phyloP scores from a whole-genome alignment of 2,113 vertebrate species.

The Parotia lawesii region DNA sequence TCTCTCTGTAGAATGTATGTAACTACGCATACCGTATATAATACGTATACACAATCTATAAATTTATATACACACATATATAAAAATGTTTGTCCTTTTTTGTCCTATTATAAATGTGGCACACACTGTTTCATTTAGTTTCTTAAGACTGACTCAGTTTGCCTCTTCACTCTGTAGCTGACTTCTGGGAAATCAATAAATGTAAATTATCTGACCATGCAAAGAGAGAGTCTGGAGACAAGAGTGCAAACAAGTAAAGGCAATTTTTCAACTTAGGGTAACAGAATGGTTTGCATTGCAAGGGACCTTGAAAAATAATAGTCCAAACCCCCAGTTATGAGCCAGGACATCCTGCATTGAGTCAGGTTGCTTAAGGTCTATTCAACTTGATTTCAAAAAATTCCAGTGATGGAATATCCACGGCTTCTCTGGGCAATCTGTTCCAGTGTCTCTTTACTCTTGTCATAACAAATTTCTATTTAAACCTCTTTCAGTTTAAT shows the following conservation, averaged over 20 bases:
- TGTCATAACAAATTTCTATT: not conserved
- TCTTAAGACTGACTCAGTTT: not conserved
- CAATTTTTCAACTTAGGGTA: not conserved
- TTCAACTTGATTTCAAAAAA: not conserved
- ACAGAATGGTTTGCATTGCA: not conserved
- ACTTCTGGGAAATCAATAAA: not conserved
- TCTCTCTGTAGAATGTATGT: not conserved
- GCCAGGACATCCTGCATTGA: not conserved
- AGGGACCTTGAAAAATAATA: not conserved
- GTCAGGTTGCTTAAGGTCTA: not conserved
- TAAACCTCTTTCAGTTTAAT: not conserved
- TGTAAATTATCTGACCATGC: fast-evolving
- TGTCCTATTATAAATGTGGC: not conserved
- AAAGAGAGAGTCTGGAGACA: not conserved
- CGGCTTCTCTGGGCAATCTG: not conserved
- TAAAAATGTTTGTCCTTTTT: not conserved
- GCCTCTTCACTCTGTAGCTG: not conserved
- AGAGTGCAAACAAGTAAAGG: fast-evolving
- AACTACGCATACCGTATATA: not conserved
- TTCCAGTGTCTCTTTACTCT: not conserved
- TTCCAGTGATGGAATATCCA: not conserved
- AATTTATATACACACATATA: too few species aligned
- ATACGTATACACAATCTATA: not conserved
- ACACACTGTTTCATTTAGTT: not conserved
- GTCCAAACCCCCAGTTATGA: not conserved